Base-by-base conservation (phyloP, 2,113 vertebrate species). In the Microtus montanus region DNA sequence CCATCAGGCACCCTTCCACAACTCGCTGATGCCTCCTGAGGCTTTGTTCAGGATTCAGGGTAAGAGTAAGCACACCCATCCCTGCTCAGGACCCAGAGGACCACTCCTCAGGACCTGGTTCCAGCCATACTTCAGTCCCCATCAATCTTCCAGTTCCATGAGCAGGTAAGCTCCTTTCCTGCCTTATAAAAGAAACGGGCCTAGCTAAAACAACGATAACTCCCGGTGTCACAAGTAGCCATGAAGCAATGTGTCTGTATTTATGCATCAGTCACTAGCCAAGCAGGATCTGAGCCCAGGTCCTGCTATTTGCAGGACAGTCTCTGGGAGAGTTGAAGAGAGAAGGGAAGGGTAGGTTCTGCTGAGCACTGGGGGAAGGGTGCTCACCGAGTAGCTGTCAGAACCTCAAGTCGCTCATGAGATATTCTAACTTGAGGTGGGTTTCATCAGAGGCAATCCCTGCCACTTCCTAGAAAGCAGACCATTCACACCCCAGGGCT, bases 41-140 rank as follows among this genome's bases (percentile, higher is more conserved):
- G 41, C 38, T 58, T 54, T 41, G 54, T 41, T 83, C 24, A 41
- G n/a, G 80, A 44, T 28, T 28, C 14, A 83, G 13, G 8, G 14
- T 30, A 4, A 10, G 4, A 30, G 58, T 41, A 30, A 17, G 58
- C 30, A 15, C 14, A 30, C 26, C n/a, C 80, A 41, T 41, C 58
- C n/a, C 58, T 63, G 58, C n/a, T 41, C 80, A 83, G 24, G n/a
- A 30, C 7, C 24, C 80, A 41, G 41, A 63, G 80, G n/a, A 41
- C 6, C 11, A 28, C n/a, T 30, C 47, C 63, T 75, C 75, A 85
- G 86, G 54, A 52, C 73, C 82, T 82, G 38, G 82, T 61, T 92
- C 44, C 77, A 93, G 66, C 89, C 87, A 26, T 28, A 52, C 66
- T 73, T 95, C 84, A 90, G 87, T 77, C 44, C 80, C 58, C 66